Evolutionary conservation across 2,113 vertebrate genomes (phyloP).

Genomic region (Glareola pratincola): DNA sequence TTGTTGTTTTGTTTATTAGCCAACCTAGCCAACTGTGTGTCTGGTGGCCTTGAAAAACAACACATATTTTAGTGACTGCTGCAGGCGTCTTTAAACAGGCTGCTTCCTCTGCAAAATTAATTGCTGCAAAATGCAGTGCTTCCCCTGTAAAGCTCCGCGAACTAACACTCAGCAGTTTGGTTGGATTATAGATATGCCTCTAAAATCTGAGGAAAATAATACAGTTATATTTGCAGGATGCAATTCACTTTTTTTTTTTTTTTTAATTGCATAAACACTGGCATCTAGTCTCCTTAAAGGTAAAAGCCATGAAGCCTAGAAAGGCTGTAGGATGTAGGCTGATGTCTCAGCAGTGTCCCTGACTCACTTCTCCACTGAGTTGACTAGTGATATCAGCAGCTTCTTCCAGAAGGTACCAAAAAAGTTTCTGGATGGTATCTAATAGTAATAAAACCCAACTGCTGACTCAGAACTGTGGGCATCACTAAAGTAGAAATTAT

Average conservation of each 20-base stretch:
- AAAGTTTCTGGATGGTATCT: neutral
- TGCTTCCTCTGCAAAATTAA: conserved; percentile 82
- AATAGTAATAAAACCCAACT: neutral
- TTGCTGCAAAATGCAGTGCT: conserved; percentile 71
- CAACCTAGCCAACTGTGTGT: conserved; percentile 68
- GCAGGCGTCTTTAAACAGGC: conserved; percentile 76
- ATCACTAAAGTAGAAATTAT: neutral
- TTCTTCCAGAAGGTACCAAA: neutral
- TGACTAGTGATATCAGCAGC: neutral
- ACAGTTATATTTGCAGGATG: conserved; percentile 14
- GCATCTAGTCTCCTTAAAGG: neutral
- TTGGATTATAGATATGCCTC: conserved; percentile 30
- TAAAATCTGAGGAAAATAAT: conserved; percentile 48
- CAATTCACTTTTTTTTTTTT: neutral
- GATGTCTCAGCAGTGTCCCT: neutral
- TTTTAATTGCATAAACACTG: neutral
- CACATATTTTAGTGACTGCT: conserved; percentile 71
- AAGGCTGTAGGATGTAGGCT: neutral
- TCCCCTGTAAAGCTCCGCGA: conserved; percentile 65
- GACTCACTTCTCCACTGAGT: neutral
- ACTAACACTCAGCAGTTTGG: conserved; percentile 71
- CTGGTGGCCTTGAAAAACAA: conserved; percentile 79
- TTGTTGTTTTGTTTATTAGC: conserved; percentile 77
- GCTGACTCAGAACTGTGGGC: too few relatives aligned
- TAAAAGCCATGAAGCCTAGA: neutral